phyloP scores from a whole-genome alignment of 2,888 invertebrate genomes.

The Formica aserva region DNA sequence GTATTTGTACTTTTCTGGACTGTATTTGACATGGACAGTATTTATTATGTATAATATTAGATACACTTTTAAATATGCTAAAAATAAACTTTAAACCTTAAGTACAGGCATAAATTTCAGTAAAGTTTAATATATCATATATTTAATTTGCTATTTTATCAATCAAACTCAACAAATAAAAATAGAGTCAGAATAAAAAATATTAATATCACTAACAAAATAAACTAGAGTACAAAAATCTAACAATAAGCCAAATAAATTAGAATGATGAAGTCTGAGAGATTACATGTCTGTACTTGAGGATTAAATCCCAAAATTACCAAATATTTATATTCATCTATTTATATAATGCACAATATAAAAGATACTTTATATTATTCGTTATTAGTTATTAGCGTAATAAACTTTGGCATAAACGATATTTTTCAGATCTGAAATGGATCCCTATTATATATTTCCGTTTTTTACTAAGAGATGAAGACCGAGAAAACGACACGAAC shows the following conservation, averaged over 20 bases:
- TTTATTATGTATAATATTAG: background rate
- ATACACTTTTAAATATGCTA: conserved; percentile 12
- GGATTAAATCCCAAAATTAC: conserved; percentile 3
- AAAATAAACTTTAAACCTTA: conserved; percentile 13
- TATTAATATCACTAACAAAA: background rate
- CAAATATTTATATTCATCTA: conserved; percentile 9
- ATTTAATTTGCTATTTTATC: background rate
- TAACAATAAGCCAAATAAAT: background rate
- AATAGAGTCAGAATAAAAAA: background rate
- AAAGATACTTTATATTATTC: background rate
- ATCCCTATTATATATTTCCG: background rate
- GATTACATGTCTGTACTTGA: conserved; percentile 2
- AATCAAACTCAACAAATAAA: background rate
- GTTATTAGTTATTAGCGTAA: background rate
- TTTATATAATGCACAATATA: conserved; percentile 13
- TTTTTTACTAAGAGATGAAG: too few species aligned
- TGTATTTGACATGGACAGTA: background rate
- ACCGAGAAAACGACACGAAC: too few species aligned
- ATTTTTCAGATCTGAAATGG: background rate
- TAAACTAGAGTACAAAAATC: background rate
- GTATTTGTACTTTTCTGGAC: conserved; percentile 36
- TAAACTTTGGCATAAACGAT: conserved; percentile 30
- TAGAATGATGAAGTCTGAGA: background rate
- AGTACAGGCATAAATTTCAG: conserved; percentile 2
- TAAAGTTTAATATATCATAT: background rate